Evolutionary conservation across 2,888 invertebrate species (phyloP).

Genomic region (Polymixis flavicincta): DNA sequence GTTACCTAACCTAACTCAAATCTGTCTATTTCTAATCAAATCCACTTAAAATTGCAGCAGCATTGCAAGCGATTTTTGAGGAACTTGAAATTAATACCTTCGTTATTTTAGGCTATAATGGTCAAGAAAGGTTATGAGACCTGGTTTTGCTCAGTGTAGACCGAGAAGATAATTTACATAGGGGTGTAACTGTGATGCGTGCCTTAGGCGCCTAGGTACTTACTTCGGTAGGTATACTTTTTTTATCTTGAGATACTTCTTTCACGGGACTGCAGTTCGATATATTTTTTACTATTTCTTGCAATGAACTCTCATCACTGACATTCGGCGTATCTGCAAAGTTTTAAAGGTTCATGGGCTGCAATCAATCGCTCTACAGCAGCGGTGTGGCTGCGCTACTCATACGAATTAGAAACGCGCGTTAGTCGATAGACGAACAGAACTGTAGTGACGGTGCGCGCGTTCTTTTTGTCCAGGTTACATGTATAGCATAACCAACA

Average conservation of each 20-base stretch:
- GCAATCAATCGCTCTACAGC: not conserved
- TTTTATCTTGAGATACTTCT: constrained; percentile 10
- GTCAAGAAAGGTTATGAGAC: no score
- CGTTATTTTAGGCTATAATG: no score
- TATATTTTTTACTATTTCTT: constrained; percentile 22
- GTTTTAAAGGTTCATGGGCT: not conserved
- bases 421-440: not conserved
- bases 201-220: no score
- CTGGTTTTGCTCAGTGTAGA: no score
- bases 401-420: not conserved
- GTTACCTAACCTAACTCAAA: no score
- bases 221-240: constrained; percentile 19
- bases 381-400: not conserved
- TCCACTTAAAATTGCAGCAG: no score
- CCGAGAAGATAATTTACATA: no score
- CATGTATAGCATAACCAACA: not conserved
- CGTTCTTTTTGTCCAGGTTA: not conserved
- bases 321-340: constrained; percentile 31
- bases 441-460: not conserved
- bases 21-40: no score
- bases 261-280: not conserved
- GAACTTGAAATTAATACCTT: no score
- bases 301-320: constrained; percentile 4
- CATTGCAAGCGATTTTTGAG: no score
- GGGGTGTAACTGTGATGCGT: no score